Evolutionary conservation across 1,140 invertebrate genomes (phyloP).

Genomic region (Drosophila sulfurigaster): DNA sequence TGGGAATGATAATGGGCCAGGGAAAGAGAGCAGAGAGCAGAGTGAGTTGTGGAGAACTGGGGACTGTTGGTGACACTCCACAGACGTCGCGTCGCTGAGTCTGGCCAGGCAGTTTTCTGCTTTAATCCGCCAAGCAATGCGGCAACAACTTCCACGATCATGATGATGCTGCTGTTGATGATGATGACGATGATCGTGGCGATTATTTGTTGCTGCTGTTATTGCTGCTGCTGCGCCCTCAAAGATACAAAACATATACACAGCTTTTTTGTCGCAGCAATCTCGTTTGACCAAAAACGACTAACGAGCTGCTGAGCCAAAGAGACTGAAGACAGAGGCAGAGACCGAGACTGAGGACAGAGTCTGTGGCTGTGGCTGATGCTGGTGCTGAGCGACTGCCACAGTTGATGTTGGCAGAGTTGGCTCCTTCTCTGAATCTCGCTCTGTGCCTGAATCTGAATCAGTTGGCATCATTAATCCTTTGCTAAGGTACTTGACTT

Average conservation of each 20-base stretch:
- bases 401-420: constrained; percentile 69
- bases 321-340: constrained; percentile 18
- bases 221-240: constrained; percentile 66
- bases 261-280: constrained; percentile 69
- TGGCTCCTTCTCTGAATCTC: constrained; percentile 6
- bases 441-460: constrained; percentile 27
- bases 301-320: constrained; percentile 69
- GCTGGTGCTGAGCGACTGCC: constrained; percentile 70
- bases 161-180: constrained; percentile 27
- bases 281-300: constrained; percentile 81
- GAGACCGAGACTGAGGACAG: neutral
- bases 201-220: constrained; percentile 76
- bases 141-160: constrained; percentile 47
- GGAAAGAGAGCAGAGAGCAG: neutral
- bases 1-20: neutral
- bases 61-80: constrained; percentile 63
- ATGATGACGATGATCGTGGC: constrained; percentile 63
- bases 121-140: constrained; percentile 77
- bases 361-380: constrained; percentile 5
- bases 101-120: constrained; percentile 31
- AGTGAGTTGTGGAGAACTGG: constrained; percentile 3
- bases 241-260: constrained; percentile 55
- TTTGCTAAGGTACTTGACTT: constrained; percentile 44
- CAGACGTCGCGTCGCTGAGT: constrained; percentile 64
- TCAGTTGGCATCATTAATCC: constrained; percentile 82